phyloP scores from a whole-genome alignment of 2,888 invertebrate species.

The Drosophila maculinotata region DNA sequence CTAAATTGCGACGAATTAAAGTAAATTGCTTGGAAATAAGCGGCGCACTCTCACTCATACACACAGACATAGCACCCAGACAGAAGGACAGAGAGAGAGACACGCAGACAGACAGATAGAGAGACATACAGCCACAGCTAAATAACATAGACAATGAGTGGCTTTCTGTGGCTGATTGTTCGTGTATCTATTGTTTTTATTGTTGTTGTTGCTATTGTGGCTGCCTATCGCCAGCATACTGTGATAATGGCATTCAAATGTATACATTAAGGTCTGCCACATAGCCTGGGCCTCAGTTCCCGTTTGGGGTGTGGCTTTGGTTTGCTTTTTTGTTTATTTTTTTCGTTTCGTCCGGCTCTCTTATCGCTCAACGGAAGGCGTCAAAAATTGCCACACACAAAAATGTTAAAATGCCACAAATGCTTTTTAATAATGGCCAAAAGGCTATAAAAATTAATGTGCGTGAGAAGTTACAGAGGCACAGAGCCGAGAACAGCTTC shows the following conservation, averaged over 20 bases:
- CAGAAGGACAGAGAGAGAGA: conserved; percentile 12
- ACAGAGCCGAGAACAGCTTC: conserved; percentile 1
- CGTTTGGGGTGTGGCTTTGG: conserved; percentile 15
- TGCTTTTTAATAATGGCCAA: conserved; percentile 33
- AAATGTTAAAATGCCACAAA: conserved; percentile 62
- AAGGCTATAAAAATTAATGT: conserved; percentile 65
- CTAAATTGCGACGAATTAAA: conserved; percentile 77
- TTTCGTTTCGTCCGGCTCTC: conserved; percentile 22
- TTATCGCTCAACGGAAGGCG: conserved; percentile 57
- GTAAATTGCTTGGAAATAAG: conserved; percentile 79
- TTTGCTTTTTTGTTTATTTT: not conserved
- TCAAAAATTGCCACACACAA: conserved; percentile 55
- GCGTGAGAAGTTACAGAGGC: conserved; percentile 27
- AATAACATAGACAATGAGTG: conserved; percentile 62
- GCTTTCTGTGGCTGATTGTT: conserved; percentile 64
- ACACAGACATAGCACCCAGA: conserved; percentile 19
- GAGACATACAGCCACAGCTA: conserved; percentile 18
- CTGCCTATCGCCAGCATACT: conserved; percentile 45
- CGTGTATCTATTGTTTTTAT: conserved; percentile 41
- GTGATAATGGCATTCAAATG: conserved; percentile 76
- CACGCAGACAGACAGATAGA: conserved; percentile 8
- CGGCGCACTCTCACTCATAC: conserved; percentile 27
- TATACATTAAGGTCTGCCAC: conserved; percentile 63
- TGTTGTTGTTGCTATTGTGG: conserved; percentile 33
- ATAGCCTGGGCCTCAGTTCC: too few species aligned